A percentile compares a stretch with the other conserved stretches of the same genome.
Conservation (phyloP, 2,888 invertebrate species). For the Aphodius granarius region DNA sequence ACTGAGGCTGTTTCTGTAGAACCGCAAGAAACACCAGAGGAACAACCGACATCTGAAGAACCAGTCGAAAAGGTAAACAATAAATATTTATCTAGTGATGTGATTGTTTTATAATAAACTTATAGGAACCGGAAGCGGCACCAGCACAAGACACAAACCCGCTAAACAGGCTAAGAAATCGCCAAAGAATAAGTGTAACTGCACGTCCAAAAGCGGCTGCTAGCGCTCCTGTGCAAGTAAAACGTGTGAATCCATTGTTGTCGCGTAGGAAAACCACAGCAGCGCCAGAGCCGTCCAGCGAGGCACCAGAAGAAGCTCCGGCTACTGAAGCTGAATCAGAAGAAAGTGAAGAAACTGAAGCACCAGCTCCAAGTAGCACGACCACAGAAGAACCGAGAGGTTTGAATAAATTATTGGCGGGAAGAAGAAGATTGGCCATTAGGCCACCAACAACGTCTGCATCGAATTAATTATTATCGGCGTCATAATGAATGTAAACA, state of each 20-base stretch:
- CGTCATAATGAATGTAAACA: neutral
- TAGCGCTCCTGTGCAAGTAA: conserved; percentile 57
- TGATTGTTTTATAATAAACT: neutral
- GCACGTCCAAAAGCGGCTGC: conserved; percentile 47
- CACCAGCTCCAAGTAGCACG: conserved; percentile 37
- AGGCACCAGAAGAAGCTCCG: conserved; percentile 38
- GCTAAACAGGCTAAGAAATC: conserved; percentile 51
- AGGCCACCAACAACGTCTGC: conserved; percentile 56
- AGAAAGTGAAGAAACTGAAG: conserved; percentile 33
- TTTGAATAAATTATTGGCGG: conserved; percentile 68
- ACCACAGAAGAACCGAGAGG: conserved; percentile 61
- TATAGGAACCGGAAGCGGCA: conserved; percentile 40
- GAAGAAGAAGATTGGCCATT: conserved; percentile 66
- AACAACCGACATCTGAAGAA: conserved; percentile 51
- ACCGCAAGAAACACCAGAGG: conserved; percentile 54
- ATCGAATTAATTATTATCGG: conserved; percentile 7
- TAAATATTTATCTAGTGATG: neutral
- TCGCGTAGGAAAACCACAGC: conserved; percentile 56
- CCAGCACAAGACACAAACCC: conserved; percentile 48
- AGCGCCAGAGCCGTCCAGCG: conserved; percentile 47
- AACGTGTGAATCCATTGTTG: conserved; percentile 60
- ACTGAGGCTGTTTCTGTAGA: conserved; percentile 53
- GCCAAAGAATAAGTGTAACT: conserved; percentile 45
- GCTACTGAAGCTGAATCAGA: conserved; percentile 25
- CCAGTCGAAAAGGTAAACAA: conserved; percentile 44